These are phyloP conservation scores for Phocides pigmalion DNA, from an alignment of 1,140 invertebrate species.

Conservation along the genomic window DNA sequence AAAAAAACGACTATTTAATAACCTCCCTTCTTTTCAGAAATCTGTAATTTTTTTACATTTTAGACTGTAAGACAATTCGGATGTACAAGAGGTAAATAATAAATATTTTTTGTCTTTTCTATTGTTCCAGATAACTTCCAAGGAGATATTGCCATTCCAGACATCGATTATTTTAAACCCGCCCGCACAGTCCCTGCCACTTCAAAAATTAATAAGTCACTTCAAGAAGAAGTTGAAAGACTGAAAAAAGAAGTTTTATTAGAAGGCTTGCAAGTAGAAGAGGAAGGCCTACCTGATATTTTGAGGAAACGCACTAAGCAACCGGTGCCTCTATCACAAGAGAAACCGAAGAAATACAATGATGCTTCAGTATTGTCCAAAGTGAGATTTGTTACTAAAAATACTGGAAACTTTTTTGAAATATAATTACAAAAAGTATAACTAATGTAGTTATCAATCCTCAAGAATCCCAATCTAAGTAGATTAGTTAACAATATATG, in stretches of 20 bases:
- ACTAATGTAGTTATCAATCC: too few relatives aligned
- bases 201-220: conserved; percentile 86
- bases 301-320: conserved; percentile 87
- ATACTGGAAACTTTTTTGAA: too few relatives aligned
- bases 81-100: not conserved
- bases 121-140: conserved; percentile 88
- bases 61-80: not conserved
- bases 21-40: too few relatives aligned
- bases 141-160: conserved; percentile 92
- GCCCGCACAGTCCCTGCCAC: conserved; percentile 66
- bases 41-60: too few relatives aligned
- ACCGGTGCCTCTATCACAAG: conserved; percentile 73
- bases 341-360: conserved; percentile 82
- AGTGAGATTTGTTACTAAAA: conserved; percentile 49
- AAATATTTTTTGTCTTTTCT: conserved; percentile 26
- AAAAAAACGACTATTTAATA: too few relatives aligned
- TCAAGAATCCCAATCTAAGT: too few relatives aligned
- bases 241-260: conserved; percentile 91
- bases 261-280: conserved; percentile 92
- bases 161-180: conserved; percentile 83
- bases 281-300: conserved; percentile 90
- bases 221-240: conserved; percentile 89
- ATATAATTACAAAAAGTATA: too few relatives aligned
- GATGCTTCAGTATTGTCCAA: conserved; percentile 79
- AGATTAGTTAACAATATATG: too few relatives aligned